Evolutionary conservation across 1,140 invertebrate species (phyloP), one percentile per base, ranked within the genome.

Genomic region (Melipona quadrifasciata): DNA sequence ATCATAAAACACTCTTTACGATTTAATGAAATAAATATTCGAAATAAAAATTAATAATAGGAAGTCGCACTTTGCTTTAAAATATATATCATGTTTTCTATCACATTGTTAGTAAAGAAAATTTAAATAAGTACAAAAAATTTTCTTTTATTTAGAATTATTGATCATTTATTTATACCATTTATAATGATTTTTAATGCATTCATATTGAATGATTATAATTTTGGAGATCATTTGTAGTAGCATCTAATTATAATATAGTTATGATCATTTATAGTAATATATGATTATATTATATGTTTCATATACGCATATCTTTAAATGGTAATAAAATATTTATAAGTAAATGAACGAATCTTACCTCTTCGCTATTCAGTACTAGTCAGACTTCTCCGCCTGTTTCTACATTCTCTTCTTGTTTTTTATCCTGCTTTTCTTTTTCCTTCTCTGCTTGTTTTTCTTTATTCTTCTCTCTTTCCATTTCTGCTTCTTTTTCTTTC

Each of bases 321-420:
- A 67, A 67, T 19, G 27, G 31, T 31, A 34, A 67, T 19, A 31
- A 31, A 67, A 70, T 5, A 8, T 12, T 51, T 21, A 34, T 5
- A 74, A 47, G 12, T 64, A 47, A 71, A 11, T 24, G 31, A 55
- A 24, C 11, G 34, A 74, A 8, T 17, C 53, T 87, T 53, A 94
- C 93, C 91, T 94, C 93, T 31, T 93, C 90, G 80, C 93, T 94
- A 89, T 92, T 93, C 86, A 93, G 84, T 27, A 94, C 91, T 94
- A 94, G 93, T 95, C 93, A 95, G 76, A 95, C 95, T 27, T 95
- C 94, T 34, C 87, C 91, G 71, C 77, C 89, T 6, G 90, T 91
- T 91, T 65, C 90, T 39, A 27, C 51, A 3, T 53, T 65, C 24
- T 72, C 74, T 87, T 58, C 83, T 47, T 68, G 70, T 31, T 47